Evolutionary conservation across 2,888 invertebrate genomes (phyloP).

Genomic region (Pelosia muscerda): DNA sequence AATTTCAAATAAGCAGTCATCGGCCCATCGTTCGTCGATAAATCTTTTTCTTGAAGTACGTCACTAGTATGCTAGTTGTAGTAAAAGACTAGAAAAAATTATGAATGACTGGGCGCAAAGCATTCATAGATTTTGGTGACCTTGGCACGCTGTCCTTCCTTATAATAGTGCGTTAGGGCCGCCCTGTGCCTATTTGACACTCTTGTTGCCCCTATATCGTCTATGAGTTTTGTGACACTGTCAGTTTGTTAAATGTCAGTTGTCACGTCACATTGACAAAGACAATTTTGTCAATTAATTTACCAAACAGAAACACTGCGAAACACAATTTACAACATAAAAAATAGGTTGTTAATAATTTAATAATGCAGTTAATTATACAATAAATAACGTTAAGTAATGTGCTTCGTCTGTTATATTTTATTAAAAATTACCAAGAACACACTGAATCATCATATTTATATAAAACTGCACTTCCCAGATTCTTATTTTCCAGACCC

Average conservation of each 20-base stretch:
- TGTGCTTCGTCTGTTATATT: not conserved
- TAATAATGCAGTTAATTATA: not conserved
- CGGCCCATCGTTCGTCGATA: no score
- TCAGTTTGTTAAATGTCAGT: slow-evolving; percentile 5
- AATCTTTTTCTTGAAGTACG: no score
- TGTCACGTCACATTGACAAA: no score
- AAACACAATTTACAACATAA: not conserved
- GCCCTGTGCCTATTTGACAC: no score
- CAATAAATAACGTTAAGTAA: not conserved
- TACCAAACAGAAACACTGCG: not conserved
- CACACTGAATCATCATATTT: not conserved
- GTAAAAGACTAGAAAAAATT: no score
- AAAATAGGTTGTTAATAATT: not conserved
- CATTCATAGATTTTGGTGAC: no score
- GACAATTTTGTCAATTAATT: not conserved
- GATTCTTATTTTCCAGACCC: no score
- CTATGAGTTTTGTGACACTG: not conserved
- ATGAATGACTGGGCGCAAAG: no score
- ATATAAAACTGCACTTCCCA: not conserved
- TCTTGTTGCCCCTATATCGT: not conserved
- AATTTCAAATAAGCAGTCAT: no score
- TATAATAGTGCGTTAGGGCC: no score
- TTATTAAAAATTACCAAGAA: not conserved
- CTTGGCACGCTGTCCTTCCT: no score
- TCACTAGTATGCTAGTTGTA: no score